Conservation (phyloP, 2,797 vertebrate genomes). For the Neopelma chrysocephalum region DNA sequence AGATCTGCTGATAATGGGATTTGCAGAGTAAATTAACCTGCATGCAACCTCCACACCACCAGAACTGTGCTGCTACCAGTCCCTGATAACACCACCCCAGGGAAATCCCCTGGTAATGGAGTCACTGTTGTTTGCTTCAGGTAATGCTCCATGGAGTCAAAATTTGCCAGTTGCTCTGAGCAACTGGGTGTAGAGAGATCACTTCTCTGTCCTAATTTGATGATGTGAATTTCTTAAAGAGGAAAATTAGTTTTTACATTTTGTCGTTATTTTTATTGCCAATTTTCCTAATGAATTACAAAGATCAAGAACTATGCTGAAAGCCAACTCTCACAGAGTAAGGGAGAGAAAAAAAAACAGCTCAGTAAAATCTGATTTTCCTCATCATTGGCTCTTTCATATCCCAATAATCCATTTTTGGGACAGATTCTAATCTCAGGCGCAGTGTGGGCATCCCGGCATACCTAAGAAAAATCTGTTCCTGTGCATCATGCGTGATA, state of each 20-base stretch:
- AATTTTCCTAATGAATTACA: conserved; percentile 18
- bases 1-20: neutral
- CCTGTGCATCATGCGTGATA: neutral
- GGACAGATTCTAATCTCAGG: conserved; percentile 20
- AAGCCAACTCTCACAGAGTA: neutral
- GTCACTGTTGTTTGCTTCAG: neutral
- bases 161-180: neutral
- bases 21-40: neutral
- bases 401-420: conserved; percentile 18
- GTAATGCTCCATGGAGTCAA: neutral
- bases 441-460: neutral
- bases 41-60: neutral
- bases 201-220: neutral
- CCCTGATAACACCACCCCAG: neutral
- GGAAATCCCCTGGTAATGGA: neutral
- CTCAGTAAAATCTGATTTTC: conserved; percentile 43
- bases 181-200: neutral
- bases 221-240: neutral
- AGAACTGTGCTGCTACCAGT: neutral
- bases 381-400: conserved; percentile 10
- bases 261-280: neutral
- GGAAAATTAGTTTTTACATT: neutral
- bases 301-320: neutral
- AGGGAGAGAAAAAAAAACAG: neutral
- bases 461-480: conserved; percentile 49